Evolutionary conservation across 2,888 invertebrate species (phyloP).

Genomic region (Formica aserva): DNA sequence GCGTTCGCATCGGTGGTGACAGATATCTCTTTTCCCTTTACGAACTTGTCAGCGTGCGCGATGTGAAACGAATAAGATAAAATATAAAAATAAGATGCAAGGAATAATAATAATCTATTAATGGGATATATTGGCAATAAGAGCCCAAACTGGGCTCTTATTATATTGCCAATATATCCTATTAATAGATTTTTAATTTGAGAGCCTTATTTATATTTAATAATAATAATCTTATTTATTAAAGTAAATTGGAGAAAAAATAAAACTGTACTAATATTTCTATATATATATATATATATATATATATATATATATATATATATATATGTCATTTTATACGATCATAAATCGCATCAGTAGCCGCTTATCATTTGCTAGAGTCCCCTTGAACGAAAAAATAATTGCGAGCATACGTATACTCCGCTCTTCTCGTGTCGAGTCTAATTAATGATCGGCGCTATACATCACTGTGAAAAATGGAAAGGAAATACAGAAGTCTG

Average conservation of each 20-base stretch:
- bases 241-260: not conserved
- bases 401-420: not conserved
- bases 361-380: not conserved
- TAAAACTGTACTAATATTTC: not conserved
- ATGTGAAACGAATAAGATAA: not conserved
- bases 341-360: not conserved
- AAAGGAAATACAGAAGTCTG: not conserved
- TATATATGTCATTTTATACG: not conserved
- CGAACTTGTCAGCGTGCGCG: constrained; percentile 11
- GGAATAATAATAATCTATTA: not conserved
- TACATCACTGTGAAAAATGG: constrained; percentile 6
- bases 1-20: constrained; percentile 32
- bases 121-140: too few species aligned
- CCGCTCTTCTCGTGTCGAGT: not conserved
- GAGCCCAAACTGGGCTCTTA: too few species aligned
- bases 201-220: not conserved
- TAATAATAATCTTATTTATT: not conserved
- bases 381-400: not conserved
- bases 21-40: constrained; percentile 30
- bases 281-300: not conserved
- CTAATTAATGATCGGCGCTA: constrained; percentile 29
- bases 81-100: constrained; percentile 23
- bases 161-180: too few species aligned
- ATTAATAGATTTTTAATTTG: too few species aligned
- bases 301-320: too few species aligned